Percentiles rank a stretch among this genome's conserved stretches.
Evolutionary conservation across 2,888 invertebrate species (phyloP).

Genomic region (Drosophila mettleri): DNA sequence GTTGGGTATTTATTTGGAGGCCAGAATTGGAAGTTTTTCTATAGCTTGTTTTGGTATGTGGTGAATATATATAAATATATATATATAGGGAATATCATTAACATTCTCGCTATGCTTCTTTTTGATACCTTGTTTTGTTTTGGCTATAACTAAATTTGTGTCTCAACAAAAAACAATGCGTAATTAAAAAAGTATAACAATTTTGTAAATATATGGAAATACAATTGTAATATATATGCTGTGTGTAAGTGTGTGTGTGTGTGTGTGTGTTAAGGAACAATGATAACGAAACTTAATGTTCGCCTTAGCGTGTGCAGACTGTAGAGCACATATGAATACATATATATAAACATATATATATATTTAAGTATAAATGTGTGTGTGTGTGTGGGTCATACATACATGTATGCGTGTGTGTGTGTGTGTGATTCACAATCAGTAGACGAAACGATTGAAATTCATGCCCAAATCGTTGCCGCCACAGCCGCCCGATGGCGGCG

Average conservation of each 20-base stretch:
- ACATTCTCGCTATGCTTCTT: slow-evolving; percentile 35
- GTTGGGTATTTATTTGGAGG: slow-evolving; percentile 18
- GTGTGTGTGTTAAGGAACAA: slow-evolving; percentile 52
- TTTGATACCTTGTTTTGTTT: background rate
- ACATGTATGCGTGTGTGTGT: background rate
- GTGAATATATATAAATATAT: slow-evolving; percentile 6
- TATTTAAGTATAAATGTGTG: background rate
- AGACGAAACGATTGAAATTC: slow-evolving; percentile 84
- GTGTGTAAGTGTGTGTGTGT: slow-evolving; percentile 19
- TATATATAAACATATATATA: slow-evolving; percentile 17
- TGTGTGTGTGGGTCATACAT: slow-evolving; percentile 9
- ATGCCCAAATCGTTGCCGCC: slow-evolving; percentile 82
- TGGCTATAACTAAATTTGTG: slow-evolving; percentile 63
- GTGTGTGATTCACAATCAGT: slow-evolving; percentile 61
- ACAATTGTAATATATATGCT: slow-evolving; percentile 48
- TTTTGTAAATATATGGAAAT: slow-evolving; percentile 67
- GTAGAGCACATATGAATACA: slow-evolving; percentile 6
- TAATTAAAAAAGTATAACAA: slow-evolving; percentile 71
- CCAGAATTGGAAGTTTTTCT: slow-evolving; percentile 44
- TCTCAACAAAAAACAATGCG: slow-evolving; percentile 72
- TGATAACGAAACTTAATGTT: slow-evolving; percentile 45
- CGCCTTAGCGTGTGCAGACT: slow-evolving; percentile 14
- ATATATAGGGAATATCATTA: slow-evolving; percentile 46
- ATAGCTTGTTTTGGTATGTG: slow-evolving; percentile 33
- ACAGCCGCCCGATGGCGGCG: slow-evolving; percentile 83